Conservation (phyloP, 2,113 vertebrate genomes). For the Galeopterus variegatus region DNA sequence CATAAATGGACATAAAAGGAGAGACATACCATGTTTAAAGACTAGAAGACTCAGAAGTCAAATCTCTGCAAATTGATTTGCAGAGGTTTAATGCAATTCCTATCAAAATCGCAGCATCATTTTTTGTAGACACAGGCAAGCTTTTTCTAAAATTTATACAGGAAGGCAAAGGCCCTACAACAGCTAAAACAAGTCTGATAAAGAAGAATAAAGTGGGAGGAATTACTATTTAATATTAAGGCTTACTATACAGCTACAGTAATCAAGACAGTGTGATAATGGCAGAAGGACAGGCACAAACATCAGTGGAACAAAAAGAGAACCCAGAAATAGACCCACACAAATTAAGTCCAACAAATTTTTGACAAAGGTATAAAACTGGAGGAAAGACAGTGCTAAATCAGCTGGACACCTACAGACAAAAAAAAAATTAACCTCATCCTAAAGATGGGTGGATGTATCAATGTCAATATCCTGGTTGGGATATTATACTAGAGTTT, state of each 20-base stretch:
- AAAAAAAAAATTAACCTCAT: background rate
- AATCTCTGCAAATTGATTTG: background rate
- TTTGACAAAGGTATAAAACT: background rate
- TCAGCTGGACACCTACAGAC: background rate
- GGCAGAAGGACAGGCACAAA: background rate
- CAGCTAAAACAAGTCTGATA: background rate
- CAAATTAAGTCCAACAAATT: background rate
- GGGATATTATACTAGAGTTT: background rate
- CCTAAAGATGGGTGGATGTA: background rate
- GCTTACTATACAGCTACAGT: background rate
- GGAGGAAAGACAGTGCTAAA: background rate
- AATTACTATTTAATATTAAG: background rate
- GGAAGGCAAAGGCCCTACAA: background rate
- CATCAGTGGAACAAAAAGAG: background rate
- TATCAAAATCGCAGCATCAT: background rate
- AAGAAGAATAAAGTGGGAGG: background rate
- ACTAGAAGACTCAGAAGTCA: constrained; percentile 14
- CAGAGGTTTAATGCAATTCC: background rate
- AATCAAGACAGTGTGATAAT: background rate
- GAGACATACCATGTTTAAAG: background rate
- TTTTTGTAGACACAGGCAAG: background rate
- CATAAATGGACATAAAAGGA: background rate
- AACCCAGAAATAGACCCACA: background rate
- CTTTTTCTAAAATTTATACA: constrained; percentile 30
- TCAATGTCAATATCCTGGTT: background rate